Conservation (phyloP, 2,888 invertebrate species). For the Mactromeris polynyma region DNA sequence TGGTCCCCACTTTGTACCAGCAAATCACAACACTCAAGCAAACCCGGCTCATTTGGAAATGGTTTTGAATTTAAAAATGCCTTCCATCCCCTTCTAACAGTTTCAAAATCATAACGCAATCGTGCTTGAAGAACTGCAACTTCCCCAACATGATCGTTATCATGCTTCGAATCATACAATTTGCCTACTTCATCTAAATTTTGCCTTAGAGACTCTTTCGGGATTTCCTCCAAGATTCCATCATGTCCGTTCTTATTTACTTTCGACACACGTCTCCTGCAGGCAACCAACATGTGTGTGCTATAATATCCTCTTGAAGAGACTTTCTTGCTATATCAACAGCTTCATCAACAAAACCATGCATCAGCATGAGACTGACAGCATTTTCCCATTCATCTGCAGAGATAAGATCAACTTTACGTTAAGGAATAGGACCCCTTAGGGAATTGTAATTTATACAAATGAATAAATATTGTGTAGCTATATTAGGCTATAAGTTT, state of each 20-base stretch:
- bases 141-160: slow-evolving; percentile 62
- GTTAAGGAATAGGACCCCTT: too few species aligned
- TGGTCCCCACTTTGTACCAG: slow-evolving; percentile 46
- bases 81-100: slow-evolving; percentile 64
- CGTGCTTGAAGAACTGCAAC: slow-evolving; percentile 56
- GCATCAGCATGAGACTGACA: slow-evolving; percentile 68
- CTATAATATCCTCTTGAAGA: slow-evolving; percentile 67
- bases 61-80: slow-evolving; percentile 68
- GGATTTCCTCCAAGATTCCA: neutral
- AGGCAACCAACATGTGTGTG: slow-evolving; percentile 66
- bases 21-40: slow-evolving; percentile 73
- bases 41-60: slow-evolving; percentile 70
- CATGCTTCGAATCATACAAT: slow-evolving; percentile 59
- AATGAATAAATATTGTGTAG: too few species aligned
- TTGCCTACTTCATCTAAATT: slow-evolving; percentile 60
- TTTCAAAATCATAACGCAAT: slow-evolving; percentile 41
- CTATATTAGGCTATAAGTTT: too few species aligned
- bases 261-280: slow-evolving; percentile 67
- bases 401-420: too few species aligned
- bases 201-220: slow-evolving; percentile 24
- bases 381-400: slow-evolving; percentile 71
- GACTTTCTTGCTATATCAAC: slow-evolving; percentile 67
- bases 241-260: slow-evolving; percentile 1
- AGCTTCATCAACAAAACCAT: slow-evolving; percentile 72
- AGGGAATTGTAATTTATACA: too few species aligned